These are phyloP conservation scores for Pheosia tremula DNA, from an alignment of 2,888 invertebrate genomes.

Conservation along the genomic window DNA sequence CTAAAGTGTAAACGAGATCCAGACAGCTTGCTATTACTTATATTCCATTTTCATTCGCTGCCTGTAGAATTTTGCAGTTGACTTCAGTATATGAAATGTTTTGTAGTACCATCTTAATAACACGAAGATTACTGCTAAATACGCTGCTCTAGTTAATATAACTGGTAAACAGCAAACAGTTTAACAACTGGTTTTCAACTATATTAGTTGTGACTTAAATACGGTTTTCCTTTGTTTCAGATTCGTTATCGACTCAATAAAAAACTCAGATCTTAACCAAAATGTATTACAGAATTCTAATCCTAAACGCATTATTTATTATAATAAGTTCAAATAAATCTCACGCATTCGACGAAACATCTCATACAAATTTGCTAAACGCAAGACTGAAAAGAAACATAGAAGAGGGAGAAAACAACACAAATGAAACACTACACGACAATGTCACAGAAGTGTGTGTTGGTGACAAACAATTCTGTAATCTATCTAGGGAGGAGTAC, in stretches of 20 bases:
- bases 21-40: too few relatives aligned
- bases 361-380: neutral
- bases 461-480: constrained; percentile 74
- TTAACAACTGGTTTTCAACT: too few relatives aligned
- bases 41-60: too few relatives aligned
- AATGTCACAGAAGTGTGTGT: constrained; percentile 60
- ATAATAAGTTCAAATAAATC: neutral
- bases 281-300: constrained; percentile 15
- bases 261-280: neutral
- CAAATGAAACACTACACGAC: constrained; percentile 7
- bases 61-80: too few relatives aligned
- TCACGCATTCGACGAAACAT: constrained; percentile 6
- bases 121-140: too few relatives aligned
- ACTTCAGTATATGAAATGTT: too few relatives aligned
- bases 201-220: too few relatives aligned
- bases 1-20: too few relatives aligned
- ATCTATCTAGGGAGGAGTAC: constrained; percentile 84
- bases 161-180: too few relatives aligned
- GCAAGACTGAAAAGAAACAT: constrained; percentile 7
- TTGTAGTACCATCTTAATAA: too few relatives aligned
- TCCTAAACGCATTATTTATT: constrained; percentile 11
- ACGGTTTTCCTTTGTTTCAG: constrained; percentile 29
- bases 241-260: constrained; percentile 10
- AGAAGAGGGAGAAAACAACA: constrained; percentile 1
- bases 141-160: too few relatives aligned